Percentiles rank a stretch among this genome's conserved stretches.
Conservation (phyloP, 2,113 vertebrate genomes). For the Rostratula benghalensis region DNA sequence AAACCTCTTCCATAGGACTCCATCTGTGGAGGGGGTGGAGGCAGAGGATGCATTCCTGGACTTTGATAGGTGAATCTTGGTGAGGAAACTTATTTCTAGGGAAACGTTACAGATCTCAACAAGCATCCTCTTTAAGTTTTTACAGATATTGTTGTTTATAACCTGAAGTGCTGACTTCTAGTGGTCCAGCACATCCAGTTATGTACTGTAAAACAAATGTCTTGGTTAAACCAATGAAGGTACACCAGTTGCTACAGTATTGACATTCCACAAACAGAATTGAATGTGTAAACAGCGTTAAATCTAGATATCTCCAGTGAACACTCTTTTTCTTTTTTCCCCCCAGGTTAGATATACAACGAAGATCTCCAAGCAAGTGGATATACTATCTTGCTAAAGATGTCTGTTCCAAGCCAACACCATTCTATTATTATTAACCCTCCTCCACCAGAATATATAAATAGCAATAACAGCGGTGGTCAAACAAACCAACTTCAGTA, state of each 20-base stretch:
- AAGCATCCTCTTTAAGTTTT: neutral
- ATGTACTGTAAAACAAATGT: neutral
- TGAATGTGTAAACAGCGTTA: neutral
- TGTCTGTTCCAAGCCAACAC: conserved; percentile 75
- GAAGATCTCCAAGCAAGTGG: neutral
- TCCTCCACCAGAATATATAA: conserved; percentile 84
- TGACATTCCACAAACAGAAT: neutral
- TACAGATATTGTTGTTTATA: neutral
- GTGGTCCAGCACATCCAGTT: neutral
- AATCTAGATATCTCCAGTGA: neutral
- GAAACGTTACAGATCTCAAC: neutral
- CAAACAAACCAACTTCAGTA: conserved; percentile 91
- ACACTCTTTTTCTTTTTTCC: neutral
- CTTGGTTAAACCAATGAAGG: neutral
- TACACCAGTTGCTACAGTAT: neutral
- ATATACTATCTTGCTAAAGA: conserved; percentile 37
- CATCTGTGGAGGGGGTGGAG: neutral
- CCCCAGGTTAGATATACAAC: neutral
- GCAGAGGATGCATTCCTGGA: neutral
- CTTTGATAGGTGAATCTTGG: neutral
- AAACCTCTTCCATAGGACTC: neutral
- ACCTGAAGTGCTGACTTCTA: neutral
- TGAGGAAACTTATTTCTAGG: neutral
- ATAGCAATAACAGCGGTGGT: conserved; percentile 78
- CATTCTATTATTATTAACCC: conserved; percentile 78